Conservation (phyloP, 1,140 invertebrate species). For the Ceratitis capitata region DNA sequence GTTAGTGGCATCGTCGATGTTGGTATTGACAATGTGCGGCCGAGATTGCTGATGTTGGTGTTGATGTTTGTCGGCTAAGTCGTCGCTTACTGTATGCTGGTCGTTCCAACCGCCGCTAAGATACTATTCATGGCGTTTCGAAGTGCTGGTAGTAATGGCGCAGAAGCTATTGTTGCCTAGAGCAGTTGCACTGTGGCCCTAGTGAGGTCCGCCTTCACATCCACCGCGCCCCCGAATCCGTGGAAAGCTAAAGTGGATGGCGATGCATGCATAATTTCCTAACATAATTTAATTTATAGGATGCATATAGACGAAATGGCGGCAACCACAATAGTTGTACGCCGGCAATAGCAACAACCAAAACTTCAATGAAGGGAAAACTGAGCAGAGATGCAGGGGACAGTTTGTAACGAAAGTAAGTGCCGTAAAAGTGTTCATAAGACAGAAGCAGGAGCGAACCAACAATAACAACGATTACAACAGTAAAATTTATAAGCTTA, state of each 20-base stretch:
- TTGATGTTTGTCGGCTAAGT: background rate
- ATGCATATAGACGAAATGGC: slow-evolving; percentile 37
- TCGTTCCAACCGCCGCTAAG: background rate
- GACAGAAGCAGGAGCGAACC: background rate
- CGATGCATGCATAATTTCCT: slow-evolving; percentile 39
- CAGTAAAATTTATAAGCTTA: too few species aligned
- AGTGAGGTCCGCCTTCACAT: background rate
- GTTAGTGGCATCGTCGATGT: background rate
- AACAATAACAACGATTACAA: background rate
- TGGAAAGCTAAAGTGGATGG: background rate
- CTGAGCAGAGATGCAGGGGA: background rate
- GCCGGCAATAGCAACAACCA: background rate
- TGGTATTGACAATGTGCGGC: background rate
- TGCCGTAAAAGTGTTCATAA: slow-evolving; percentile 36
- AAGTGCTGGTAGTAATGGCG: background rate
- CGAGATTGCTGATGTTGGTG: background rate
- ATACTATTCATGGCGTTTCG: background rate
- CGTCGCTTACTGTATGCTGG: background rate
- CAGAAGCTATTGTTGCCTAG: background rate
- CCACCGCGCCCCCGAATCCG: background rate
- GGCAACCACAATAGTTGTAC: slow-evolving; percentile 30
- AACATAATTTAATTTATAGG: slow-evolving; percentile 41
- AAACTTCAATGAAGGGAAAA: background rate
- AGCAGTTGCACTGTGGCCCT: background rate
- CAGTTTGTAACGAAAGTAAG: background rate